phyloP scores from a whole-genome alignment of 2,113 vertebrate genomes.

The Tonatia bakeri region DNA sequence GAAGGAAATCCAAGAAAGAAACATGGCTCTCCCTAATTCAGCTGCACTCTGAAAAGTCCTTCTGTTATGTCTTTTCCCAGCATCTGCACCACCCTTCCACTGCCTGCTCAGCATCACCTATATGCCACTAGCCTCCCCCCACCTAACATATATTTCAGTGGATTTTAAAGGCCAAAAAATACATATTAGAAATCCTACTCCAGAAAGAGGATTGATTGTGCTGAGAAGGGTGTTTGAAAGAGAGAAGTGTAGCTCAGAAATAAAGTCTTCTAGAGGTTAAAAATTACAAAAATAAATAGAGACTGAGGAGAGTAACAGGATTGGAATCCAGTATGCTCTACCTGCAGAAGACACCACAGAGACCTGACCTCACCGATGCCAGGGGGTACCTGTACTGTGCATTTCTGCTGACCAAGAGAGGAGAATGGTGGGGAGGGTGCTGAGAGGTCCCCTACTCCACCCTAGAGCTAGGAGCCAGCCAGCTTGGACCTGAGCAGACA shows the following conservation, averaged over 20 bases:
- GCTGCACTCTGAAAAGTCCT: neutral
- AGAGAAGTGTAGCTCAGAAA: neutral
- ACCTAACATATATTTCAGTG: neutral
- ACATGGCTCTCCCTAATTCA: neutral
- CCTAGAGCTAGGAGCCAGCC: no score
- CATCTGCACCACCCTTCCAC: neutral
- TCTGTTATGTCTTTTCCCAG: fast-evolving
- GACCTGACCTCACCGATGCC: neutral
- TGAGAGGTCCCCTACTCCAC: neutral
- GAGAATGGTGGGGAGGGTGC: neutral
- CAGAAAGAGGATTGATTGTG: neutral
- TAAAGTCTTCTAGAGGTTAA: neutral
- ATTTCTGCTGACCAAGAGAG: fast-evolving
- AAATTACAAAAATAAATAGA: neutral
- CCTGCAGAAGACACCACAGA: fast-evolving
- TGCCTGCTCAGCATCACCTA: neutral
- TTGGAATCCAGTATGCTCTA: fast-evolving
- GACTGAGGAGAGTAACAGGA: neutral
- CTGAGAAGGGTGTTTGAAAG: neutral
- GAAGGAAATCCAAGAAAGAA: no score
- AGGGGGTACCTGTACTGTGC: fast-evolving
- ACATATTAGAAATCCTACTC: neutral
- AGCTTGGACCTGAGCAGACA: neutral
- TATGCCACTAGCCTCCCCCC: neutral
- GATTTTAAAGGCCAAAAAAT: neutral